Percentiles rank a stretch among this genome's conserved stretches.
Evolutionary conservation across 2,888 invertebrate species (phyloP).

Genomic region (Dioctria rufipes): DNA sequence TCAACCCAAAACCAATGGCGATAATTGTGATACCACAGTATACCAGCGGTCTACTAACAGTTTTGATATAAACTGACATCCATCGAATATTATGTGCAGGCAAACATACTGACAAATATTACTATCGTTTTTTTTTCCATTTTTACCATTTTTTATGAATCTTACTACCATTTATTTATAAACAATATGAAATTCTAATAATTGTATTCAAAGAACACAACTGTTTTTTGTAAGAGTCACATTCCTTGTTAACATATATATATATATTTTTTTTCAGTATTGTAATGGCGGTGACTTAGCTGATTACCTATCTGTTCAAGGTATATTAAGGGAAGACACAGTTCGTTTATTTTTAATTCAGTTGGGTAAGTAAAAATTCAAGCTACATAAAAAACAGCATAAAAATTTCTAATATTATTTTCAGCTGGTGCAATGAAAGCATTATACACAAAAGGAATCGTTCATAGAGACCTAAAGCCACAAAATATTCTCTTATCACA

Average conservation of each 20-base stretch:
- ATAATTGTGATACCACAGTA: too few relatives aligned
- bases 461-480: slow-evolving; percentile 98
- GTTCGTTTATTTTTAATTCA: slow-evolving; percentile 95
- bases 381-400: neutral
- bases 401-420: slow-evolving; percentile 59
- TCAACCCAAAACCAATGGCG: too few relatives aligned
- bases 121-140: too few relatives aligned
- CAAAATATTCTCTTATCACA: slow-evolving; percentile 98
- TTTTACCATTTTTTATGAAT: too few relatives aligned
- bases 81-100: too few relatives aligned
- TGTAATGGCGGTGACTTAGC: slow-evolving; percentile 99
- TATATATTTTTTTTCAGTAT: slow-evolving; percentile 79
- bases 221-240: too few relatives aligned
- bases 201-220: too few relatives aligned
- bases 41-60: too few relatives aligned
- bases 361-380: slow-evolving; percentile 76
- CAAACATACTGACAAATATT: too few relatives aligned
- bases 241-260: neutral
- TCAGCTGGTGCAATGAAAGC: slow-evolving; percentile 97
- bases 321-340: slow-evolving; percentile 97
- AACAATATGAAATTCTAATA: too few relatives aligned
- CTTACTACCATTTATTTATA: too few relatives aligned
- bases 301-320: slow-evolving; percentile 95
- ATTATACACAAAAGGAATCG: slow-evolving; percentile 96
- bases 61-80: too few relatives aligned